Evolutionary conservation across 92 coral and sea anemone genomes (phyloP).

Genomic region (Pocillopora meandrina): DNA sequence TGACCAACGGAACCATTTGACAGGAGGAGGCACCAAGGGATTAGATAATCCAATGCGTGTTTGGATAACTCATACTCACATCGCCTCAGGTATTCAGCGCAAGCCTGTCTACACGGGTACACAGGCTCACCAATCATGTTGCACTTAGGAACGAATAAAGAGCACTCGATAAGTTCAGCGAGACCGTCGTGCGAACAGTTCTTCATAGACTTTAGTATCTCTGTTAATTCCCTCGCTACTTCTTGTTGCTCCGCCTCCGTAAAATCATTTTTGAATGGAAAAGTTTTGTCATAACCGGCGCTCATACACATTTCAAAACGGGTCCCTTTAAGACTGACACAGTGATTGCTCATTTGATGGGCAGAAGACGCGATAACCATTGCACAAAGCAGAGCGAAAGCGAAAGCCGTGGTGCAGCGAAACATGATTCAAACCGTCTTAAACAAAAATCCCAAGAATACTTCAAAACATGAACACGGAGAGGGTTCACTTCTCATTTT

Average conservation of each 20-base stretch:
- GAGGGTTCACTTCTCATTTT: not conserved
- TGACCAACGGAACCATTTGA: constrained; percentile 15
- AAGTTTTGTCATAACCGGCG: constrained; percentile 22
- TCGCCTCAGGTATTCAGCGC: constrained; percentile 73
- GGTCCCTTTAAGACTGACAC: constrained; percentile 4
- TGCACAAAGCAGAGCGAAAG: not conserved
- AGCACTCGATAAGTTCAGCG: constrained; percentile 56
- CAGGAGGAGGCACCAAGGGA: constrained; percentile 33
- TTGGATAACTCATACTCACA: constrained; percentile 43
- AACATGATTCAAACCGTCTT: not conserved
- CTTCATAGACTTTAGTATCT: not conserved
- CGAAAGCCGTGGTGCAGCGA: not conserved
- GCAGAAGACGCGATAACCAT: not conserved
- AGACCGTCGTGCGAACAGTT: constrained; percentile 33
- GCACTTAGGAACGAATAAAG: constrained; percentile 35
- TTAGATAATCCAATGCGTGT: constrained; percentile 41
- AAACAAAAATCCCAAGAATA: too few species aligned
- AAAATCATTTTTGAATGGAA: not conserved
- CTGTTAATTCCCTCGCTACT: not conserved
- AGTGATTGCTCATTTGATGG: not conserved
- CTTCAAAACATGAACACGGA: not conserved
- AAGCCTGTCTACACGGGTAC: constrained; percentile 73
- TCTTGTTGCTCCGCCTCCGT: constrained; percentile 9
- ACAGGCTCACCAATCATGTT: constrained; percentile 32
- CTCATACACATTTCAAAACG: constrained; percentile 22